Conservation (phyloP, 2,797 vertebrate species). For the Sitta carolinensis region DNA sequence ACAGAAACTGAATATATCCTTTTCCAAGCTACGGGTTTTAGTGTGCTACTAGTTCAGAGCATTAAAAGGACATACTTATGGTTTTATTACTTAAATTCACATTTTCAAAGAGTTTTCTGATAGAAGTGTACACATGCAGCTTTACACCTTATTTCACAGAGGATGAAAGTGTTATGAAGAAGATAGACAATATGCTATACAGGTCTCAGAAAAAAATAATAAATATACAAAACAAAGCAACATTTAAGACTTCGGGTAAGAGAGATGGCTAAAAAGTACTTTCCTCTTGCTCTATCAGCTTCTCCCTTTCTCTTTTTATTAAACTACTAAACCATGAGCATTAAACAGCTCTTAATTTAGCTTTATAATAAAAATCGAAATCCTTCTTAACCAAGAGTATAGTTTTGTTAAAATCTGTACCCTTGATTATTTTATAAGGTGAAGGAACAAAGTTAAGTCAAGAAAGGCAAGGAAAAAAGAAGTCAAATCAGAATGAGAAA, state of each 20-base stretch:
- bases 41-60: not conserved
- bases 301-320: conserved; percentile 61
- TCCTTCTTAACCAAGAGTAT: conserved; percentile 47
- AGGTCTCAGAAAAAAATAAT: not conserved
- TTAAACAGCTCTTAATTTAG: conserved; percentile 69
- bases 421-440: conserved; percentile 49
- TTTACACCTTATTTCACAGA: not conserved
- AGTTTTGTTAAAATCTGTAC: conserved; percentile 53
- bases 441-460: conserved; percentile 42
- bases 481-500: not conserved
- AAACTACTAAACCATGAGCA: conserved; percentile 67
- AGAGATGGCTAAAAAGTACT: conserved; percentile 26
- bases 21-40: not conserved
- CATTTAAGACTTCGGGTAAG: conserved; percentile 29
- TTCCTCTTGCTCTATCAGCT: conserved; percentile 14
- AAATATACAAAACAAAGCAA: conserved; percentile 29
- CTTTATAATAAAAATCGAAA: conserved; percentile 71
- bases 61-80: not conserved
- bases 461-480: conserved; percentile 13
- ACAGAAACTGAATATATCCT: not conserved
- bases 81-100: not conserved
- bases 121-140: not conserved
- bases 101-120: not conserved
- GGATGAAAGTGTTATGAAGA: not conserved
- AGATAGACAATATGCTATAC: not conserved